Percentiles rank a stretch among this genome's conserved stretches.
Evolutionary conservation across 2,113 vertebrate species (phyloP).

Genomic region (Eurystomus gularis): DNA sequence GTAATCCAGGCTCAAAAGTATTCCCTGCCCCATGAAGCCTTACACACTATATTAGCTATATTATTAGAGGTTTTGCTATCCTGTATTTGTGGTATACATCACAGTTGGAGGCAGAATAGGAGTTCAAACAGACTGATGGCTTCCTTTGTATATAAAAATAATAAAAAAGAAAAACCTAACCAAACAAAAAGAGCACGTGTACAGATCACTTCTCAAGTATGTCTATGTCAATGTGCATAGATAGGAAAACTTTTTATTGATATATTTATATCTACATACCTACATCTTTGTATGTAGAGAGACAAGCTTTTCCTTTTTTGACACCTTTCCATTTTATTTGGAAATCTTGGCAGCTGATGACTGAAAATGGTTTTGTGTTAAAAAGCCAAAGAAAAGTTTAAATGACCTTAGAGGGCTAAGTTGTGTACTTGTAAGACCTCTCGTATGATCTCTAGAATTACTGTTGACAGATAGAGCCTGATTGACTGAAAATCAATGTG

Average conservation of each 20-base stretch:
- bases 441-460: constrained; percentile 56
- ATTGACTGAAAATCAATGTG: constrained; percentile 80
- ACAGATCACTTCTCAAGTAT: background rate
- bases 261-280: background rate
- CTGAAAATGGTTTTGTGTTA: constrained; percentile 51
- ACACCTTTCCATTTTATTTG: background rate
- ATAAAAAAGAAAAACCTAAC: background rate
- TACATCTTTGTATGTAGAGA: accelerated
- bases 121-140: background rate
- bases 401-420: constrained; percentile 70
- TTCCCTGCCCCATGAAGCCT: background rate
- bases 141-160: background rate
- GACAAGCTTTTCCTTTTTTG: background rate
- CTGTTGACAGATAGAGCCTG: constrained; percentile 74
- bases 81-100: background rate
- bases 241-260: background rate
- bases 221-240: accelerated
- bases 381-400: constrained; percentile 62
- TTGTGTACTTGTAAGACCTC: constrained; percentile 51
- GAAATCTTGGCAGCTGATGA: background rate
- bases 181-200: accelerated
- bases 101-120: background rate
- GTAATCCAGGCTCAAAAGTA: background rate
- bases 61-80: background rate
- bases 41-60: background rate